Conservation (phyloP, 1,140 invertebrate genomes). For the Zaprionus nigranus region DNA sequence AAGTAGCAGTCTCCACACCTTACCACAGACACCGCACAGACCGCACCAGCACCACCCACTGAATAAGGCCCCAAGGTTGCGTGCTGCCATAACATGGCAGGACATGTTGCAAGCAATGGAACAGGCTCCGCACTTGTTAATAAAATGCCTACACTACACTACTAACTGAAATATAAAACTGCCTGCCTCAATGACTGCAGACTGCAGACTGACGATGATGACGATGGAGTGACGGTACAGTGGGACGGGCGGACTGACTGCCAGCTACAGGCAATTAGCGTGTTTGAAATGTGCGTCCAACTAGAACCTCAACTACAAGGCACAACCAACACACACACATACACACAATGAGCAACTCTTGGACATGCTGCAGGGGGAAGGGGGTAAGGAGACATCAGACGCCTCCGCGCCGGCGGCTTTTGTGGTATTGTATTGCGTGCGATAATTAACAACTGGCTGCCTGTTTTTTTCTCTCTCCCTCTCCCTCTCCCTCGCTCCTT, state of each 20-base stretch:
- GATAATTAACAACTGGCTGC: constrained; percentile 74
- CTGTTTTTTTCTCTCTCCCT: constrained; percentile 5
- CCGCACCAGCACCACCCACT: constrained; percentile 20
- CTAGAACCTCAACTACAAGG: constrained; percentile 22
- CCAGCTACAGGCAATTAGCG: constrained; percentile 44
- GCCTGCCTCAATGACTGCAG: constrained; percentile 6
- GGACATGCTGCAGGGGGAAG: not conserved
- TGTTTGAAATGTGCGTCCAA: constrained; percentile 35
- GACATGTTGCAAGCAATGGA: constrained; percentile 13
- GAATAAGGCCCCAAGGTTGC: constrained; percentile 31
- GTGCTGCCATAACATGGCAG: constrained; percentile 33
- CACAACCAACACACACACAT: constrained; percentile 9
- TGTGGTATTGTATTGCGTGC: constrained; percentile 63
- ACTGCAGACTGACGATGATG: constrained; percentile 15
- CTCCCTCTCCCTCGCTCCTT: constrained; percentile 20
- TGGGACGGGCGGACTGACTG: constrained; percentile 23
- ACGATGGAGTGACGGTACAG: constrained; percentile 23
- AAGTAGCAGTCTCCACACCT: constrained; percentile 6
- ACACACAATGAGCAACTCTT: constrained; percentile 8
- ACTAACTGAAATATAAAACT: constrained; percentile 38
- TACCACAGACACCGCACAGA: constrained; percentile 32
- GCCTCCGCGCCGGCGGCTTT: constrained; percentile 33
- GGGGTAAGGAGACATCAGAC: not conserved
- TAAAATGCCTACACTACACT: constrained; percentile 30
- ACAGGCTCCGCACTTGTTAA: constrained; percentile 29